Evolutionary conservation across 2,888 invertebrate genomes (phyloP).

Genomic region (Ptychoptera albimana): DNA sequence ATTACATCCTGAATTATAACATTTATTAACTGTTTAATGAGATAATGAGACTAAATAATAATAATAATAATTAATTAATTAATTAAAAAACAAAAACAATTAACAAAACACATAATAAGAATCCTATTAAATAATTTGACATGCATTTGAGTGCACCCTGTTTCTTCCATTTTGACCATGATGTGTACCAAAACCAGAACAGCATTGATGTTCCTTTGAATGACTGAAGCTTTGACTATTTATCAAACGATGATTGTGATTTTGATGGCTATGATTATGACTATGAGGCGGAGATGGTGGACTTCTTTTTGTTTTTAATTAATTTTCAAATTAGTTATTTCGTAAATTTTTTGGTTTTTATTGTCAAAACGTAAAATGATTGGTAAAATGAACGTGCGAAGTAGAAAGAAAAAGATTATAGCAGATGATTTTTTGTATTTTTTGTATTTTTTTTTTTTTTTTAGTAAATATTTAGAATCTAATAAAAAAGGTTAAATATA

Average conservation of each 20-base stretch:
- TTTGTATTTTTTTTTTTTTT: not conserved
- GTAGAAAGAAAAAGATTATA: too few species aligned
- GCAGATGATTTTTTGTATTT: too few species aligned
- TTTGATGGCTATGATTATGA: slow-evolving; percentile 1
- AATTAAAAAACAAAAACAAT: too few species aligned
- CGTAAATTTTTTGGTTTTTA: not conserved
- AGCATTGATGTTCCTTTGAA: slow-evolving; percentile 25
- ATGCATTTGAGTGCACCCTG: slow-evolving; percentile 28
- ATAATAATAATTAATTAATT: too few species aligned
- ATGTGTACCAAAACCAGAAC: slow-evolving; percentile 23
- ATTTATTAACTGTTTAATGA: too few species aligned
- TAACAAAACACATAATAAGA: too few species aligned
- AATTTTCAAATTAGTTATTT: too few species aligned
- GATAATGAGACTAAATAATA: too few species aligned
- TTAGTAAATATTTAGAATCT: not conserved
- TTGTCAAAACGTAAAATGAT: not conserved
- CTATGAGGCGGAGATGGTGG: slow-evolving; percentile 1
- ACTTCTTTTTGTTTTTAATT: not conserved
- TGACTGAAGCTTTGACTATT: slow-evolving; percentile 29
- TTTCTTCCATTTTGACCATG: slow-evolving; percentile 15
- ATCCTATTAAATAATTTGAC: slow-evolving; percentile 20
- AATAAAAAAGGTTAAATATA: not conserved
- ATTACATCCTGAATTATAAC: too few species aligned
- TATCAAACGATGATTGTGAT: not conserved
- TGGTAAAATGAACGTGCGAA: not conserved